Evolutionary conservation across 2,888 invertebrate species (phyloP).

Genomic region (Eilema caniola): DNA sequence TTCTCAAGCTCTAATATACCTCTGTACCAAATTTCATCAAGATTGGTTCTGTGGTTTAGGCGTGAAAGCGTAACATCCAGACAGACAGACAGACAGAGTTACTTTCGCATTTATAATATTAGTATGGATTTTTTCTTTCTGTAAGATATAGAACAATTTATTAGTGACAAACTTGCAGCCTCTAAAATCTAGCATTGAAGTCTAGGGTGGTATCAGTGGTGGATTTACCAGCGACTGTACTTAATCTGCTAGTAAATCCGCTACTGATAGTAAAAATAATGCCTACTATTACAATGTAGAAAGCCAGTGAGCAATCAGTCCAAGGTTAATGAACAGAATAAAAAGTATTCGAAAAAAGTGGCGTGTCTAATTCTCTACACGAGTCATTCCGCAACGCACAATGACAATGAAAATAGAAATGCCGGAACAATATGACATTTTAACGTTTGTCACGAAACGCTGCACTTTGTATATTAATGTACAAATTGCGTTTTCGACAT

Average conservation of each 20-base stretch:
- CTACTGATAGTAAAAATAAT: slow-evolving; percentile 36
- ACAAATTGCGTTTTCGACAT: slow-evolving; percentile 15
- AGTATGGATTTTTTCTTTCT: too few species aligned
- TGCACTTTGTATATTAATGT: slow-evolving; percentile 35
- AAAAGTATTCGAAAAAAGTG: slow-evolving; percentile 68
- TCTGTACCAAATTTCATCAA: too few species aligned
- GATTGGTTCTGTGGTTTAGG: too few species aligned
- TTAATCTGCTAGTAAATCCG: not conserved
- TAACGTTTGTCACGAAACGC: slow-evolving; percentile 47
- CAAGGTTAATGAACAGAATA: slow-evolving; percentile 72
- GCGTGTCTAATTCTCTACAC: slow-evolving; percentile 70
- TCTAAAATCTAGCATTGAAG: not conserved
- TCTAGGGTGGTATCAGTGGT: too few species aligned
- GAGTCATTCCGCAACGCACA: slow-evolving; percentile 65
- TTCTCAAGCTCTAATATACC: too few species aligned
- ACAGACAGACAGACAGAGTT: too few species aligned
- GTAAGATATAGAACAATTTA: too few species aligned
- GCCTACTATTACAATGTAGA: slow-evolving; percentile 57
- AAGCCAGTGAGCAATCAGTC: slow-evolving; percentile 70
- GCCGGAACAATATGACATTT: slow-evolving; percentile 61
- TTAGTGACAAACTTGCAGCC: not conserved
- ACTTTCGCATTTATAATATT: too few species aligned
- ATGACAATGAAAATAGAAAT: slow-evolving; percentile 54
- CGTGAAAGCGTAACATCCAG: too few species aligned
- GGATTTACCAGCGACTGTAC: too few species aligned